Evolutionary conservation across 2,113 vertebrate species (phyloP).

Genomic region (Verasper variegatus): DNA sequence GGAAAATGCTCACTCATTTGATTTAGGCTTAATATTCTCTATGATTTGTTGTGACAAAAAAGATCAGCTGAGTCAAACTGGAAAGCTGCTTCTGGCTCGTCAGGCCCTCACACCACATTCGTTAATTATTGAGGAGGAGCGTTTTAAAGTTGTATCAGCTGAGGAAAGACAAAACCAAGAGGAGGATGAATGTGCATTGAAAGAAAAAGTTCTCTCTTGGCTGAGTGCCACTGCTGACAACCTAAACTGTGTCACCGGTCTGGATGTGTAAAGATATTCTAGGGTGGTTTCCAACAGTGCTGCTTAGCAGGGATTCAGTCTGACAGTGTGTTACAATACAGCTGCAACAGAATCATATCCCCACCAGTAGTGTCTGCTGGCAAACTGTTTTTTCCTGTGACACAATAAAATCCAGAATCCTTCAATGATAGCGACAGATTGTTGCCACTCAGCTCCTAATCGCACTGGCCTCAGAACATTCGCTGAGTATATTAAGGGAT

Average conservation of each 20-base stretch:
- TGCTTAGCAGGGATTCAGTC: slow-evolving; percentile 23
- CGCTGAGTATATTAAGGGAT: slow-evolving; percentile 35
- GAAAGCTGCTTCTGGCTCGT: slow-evolving; percentile 12
- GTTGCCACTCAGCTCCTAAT: slow-evolving; percentile 28
- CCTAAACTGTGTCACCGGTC: slow-evolving; percentile 5
- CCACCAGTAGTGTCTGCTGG: neutral
- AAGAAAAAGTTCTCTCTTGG: slow-evolving; percentile 18
- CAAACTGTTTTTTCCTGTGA: slow-evolving; percentile 12
- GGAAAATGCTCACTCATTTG: neutral
- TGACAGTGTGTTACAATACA: slow-evolving; percentile 12
- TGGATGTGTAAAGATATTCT: slow-evolving; percentile 30
- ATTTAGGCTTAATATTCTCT: neutral
- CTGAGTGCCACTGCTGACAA: slow-evolving; percentile 21
- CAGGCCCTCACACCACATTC: slow-evolving; percentile 20
- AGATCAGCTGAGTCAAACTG: slow-evolving; percentile 24
- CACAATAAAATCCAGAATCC: slow-evolving; percentile 31
- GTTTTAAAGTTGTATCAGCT: slow-evolving; percentile 31
- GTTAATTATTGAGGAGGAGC: slow-evolving; percentile 53
- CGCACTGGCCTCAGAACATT: slow-evolving; percentile 10
- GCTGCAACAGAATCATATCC: neutral
- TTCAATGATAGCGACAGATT: slow-evolving; percentile 19
- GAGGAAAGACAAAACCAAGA: slow-evolving; percentile 36
- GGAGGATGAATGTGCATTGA: slow-evolving; percentile 13
- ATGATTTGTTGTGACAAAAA: slow-evolving; percentile 31
- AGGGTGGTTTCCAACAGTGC: neutral